A percentile compares a stretch with the other conserved stretches of the same genome.
Evolutionary conservation across 1,140 invertebrate species (phyloP).

Genomic region (Acyrthosiphon pisum): DNA sequence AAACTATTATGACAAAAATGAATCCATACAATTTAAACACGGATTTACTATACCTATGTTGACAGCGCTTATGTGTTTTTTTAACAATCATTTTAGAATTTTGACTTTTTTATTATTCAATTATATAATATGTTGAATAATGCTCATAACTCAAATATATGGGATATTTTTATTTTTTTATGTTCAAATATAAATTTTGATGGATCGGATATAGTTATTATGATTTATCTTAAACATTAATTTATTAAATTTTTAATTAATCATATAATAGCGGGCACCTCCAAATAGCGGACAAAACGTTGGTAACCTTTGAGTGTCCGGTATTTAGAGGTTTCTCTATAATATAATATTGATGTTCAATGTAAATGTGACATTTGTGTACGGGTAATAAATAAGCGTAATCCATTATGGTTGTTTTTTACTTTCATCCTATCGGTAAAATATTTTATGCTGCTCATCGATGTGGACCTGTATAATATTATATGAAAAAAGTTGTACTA

Average conservation of each 20-base stretch:
- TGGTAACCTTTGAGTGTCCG: too few relatives aligned
- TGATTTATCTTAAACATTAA: too few relatives aligned
- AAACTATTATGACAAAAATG: neutral
- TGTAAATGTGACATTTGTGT: neutral
- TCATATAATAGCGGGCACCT: too few relatives aligned
- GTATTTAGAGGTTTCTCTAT: too few relatives aligned
- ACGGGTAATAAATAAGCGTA: neutral
- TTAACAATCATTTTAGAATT: neutral
- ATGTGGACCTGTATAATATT: too few relatives aligned
- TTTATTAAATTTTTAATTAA: too few relatives aligned
- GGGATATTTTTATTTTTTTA: neutral
- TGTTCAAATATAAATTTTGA: neutral
- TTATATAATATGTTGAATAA: too few relatives aligned
- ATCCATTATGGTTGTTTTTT: constrained; percentile 2
- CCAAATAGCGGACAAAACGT: too few relatives aligned
- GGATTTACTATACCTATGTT: neutral
- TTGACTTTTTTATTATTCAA: neutral
- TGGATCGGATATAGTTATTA: too few relatives aligned
- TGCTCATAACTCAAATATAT: neutral
- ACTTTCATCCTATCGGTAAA: neutral
- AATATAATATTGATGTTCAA: neutral
- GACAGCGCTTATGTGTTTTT: neutral
- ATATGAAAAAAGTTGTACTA: neutral
- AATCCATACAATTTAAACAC: neutral
- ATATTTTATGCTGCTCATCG: neutral